Evolutionary conservation across 2,888 invertebrate species (phyloP).

Genomic region (Ophioninae sp.): DNA sequence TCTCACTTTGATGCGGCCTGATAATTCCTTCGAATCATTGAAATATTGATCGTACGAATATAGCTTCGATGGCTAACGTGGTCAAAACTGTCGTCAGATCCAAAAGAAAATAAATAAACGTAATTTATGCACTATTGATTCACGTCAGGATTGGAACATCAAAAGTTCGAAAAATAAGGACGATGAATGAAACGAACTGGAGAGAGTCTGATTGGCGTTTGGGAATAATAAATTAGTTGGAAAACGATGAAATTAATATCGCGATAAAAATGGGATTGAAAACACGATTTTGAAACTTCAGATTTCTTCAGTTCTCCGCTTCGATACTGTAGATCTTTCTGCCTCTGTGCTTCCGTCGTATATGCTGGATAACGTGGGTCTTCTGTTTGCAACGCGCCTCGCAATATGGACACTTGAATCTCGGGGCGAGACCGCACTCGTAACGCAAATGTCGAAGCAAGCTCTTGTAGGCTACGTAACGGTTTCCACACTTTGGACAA

Average conservation of each 20-base stretch:
- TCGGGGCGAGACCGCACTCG: slow-evolving; percentile 77
- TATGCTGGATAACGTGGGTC: slow-evolving; percentile 76
- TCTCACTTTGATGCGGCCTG: neutral
- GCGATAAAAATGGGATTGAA: neutral
- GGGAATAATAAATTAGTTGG: too few relatives aligned
- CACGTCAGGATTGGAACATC: neutral
- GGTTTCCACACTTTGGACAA: slow-evolving; percentile 83
- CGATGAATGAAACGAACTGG: neutral
- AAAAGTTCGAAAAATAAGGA: neutral
- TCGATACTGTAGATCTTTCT: slow-evolving; percentile 74
- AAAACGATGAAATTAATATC: too few relatives aligned
- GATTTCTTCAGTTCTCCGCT: slow-evolving; percentile 37
- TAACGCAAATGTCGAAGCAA: slow-evolving; percentile 81
- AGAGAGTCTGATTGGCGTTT: neutral
- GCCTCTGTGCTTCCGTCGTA: slow-evolving; percentile 74
- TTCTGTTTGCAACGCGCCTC: slow-evolving; percentile 75
- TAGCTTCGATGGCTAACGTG: too few relatives aligned
- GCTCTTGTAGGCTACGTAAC: slow-evolving; percentile 83
- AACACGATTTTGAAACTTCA: neutral
- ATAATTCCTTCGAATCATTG: neutral
- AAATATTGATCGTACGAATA: too few relatives aligned
- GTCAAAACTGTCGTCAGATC: neutral
- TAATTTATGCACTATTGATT: neutral
- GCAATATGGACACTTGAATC: slow-evolving; percentile 78
- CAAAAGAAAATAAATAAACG: neutral